Percentiles rank a stretch among this genome's conserved stretches.
Conservation (phyloP, 1,140 invertebrate genomes). For the Dendrolimus punctatus region DNA sequence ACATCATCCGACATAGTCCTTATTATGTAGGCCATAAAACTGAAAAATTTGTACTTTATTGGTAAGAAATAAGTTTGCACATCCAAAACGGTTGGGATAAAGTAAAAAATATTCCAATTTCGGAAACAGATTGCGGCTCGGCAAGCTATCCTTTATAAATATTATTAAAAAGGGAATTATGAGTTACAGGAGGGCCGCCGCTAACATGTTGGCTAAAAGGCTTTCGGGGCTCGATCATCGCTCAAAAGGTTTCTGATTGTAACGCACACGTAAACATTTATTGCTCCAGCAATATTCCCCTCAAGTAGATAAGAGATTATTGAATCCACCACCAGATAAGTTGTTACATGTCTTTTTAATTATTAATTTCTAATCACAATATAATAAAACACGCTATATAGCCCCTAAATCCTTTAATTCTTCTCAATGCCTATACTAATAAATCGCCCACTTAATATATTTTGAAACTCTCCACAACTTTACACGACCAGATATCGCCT, state of each 20-base stretch:
- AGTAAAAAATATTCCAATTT: slow-evolving; percentile 43
- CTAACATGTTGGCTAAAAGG: slow-evolving; percentile 15
- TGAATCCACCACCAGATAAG: too few relatives aligned
- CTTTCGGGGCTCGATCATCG: slow-evolving; percentile 1
- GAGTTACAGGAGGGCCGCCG: slow-evolving; percentile 17
- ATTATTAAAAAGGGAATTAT: slow-evolving; percentile 40
- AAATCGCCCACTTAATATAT: too few relatives aligned
- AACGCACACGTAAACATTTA: too few relatives aligned
- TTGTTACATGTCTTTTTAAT: too few relatives aligned
- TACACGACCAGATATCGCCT: too few relatives aligned
- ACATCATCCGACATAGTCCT: neutral
- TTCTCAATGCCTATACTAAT: too few relatives aligned
- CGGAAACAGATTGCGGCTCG: slow-evolving; percentile 33
- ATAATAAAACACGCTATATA: too few relatives aligned
- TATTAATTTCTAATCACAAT: too few relatives aligned
- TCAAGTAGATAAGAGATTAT: too few relatives aligned
- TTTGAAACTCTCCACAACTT: too few relatives aligned
- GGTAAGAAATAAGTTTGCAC: slow-evolving; percentile 5
- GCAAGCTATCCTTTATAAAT: slow-evolving; percentile 36
- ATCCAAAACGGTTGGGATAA: slow-evolving; percentile 21
- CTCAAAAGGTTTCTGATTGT: neutral
- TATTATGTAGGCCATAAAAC: neutral
- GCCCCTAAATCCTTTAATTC: too few relatives aligned
- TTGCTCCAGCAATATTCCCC: too few relatives aligned
- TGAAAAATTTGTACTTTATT: neutral